Evolutionary conservation across 2,113 vertebrate genomes (phyloP).

Genomic region (Picathartes gymnocephalus): DNA sequence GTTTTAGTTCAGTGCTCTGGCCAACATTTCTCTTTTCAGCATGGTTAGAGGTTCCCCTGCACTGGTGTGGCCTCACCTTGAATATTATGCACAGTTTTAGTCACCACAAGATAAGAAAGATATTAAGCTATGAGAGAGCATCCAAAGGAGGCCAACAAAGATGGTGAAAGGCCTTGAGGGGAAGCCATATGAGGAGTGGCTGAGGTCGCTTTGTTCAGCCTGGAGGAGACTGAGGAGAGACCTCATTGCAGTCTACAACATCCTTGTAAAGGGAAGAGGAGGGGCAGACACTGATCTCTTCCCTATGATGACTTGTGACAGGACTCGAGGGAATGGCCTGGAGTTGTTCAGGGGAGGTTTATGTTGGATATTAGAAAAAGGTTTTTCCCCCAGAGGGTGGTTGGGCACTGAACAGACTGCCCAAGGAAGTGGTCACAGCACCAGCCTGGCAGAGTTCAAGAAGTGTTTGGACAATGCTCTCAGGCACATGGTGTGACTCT

Average conservation of each 20-base stretch:
- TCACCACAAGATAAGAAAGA: not conserved
- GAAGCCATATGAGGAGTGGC: rapidly evolving
- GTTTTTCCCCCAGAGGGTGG: not conserved
- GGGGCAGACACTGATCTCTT: not conserved
- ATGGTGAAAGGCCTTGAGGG: not conserved
- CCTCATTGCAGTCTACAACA: not conserved
- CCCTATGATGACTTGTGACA: rapidly evolving
- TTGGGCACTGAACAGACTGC: not conserved
- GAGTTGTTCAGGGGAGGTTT: not conserved
- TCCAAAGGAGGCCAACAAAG: not conserved
- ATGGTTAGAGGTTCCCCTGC: not conserved
- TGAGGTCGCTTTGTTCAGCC: not conserved
- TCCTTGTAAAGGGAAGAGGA: not conserved
- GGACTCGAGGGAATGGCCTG: rapidly evolving
- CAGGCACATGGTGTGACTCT: not conserved
- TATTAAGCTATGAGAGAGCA: not conserved
- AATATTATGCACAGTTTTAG: not conserved
- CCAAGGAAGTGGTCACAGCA: not conserved
- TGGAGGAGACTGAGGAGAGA: not conserved
- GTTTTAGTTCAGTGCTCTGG: not conserved
- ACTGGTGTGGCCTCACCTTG: not conserved
- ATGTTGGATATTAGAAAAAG: rapidly evolving
- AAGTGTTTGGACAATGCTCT: not conserved
- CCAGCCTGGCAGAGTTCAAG: not conserved
- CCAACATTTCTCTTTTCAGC: not conserved